Evolutionary conservation across 2,113 vertebrate species (phyloP), one percentile per base, ranked within the genome.

Genomic region (Brachyistius frenatus): DNA sequence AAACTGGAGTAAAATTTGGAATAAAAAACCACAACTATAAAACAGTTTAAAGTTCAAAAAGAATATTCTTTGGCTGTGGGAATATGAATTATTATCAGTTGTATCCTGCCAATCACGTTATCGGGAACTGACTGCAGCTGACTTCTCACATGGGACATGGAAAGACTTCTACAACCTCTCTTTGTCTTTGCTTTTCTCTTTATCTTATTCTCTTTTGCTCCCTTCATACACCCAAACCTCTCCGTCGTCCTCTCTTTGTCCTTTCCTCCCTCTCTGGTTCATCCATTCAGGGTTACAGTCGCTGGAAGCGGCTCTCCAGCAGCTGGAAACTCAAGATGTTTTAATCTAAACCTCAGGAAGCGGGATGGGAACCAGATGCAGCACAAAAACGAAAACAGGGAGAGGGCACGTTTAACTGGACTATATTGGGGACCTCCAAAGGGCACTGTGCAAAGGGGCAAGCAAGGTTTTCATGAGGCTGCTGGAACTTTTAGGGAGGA

Each of bases 281-380:
- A 80, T 87, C 74, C 83, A 90, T 81, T 91, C 83, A 53, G 68
- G 61, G 69, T 89, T 77, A 86, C 78, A 64, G 73, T 44, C 71
- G 81, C 73, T 85, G 86, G 79, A 87, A 85, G 63, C 55, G 63
- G 52, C 67, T 76, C 63, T 56, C 50, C 66, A 55, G 66, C 87
- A 89, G 86, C 91, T 93, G 88, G 88, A 90, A 88, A 88, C 75
- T 86, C 73, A 87, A 31, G 67, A 79, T 72, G 81, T 63, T 71
- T 91, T 72, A 61, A 86, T 86, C 78, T 85, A 87, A 87, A 90
- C 73, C 49, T 86, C 83, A 87, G 70, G 76, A 81, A 82, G 68
- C 78, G 82, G 81, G 65, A 91, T 82, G 74, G 63, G 81, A 88
- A 86, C 82, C 90, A 91, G 89, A 91, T 89, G 86, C 58, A 68